Base-by-base conservation (phyloP, 2,797 vertebrate genomes). In the Helarctos malayanus region DNA sequence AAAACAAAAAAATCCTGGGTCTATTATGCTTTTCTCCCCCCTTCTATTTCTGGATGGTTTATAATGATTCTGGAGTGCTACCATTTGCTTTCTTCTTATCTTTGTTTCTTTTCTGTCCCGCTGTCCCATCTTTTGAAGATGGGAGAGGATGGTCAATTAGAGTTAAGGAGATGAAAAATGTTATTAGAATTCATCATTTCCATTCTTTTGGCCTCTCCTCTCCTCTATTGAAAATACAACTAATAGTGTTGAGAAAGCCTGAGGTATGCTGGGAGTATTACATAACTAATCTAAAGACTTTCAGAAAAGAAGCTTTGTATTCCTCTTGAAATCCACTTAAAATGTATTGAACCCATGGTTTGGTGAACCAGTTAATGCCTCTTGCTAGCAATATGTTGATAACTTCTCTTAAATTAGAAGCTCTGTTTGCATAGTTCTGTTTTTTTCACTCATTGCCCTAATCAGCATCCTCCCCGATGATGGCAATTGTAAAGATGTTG, bases 51-150 rank as follows among this genome's bases (percentile, higher is more conserved):
- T 92, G 71, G 49, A 23, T 89, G 12, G 61, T 84, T 75, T 61
- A 8, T 65, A 56, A 69, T 81, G 68, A 88, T 71, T 91, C 47
- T 59, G 41, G 29, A 71, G 49, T 89, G 41, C 9, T 3, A 0
- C 38, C 29, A 38, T 84, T 97, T 88, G 41, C 19, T 79, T 79
- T 29, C 19, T 21, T 89, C 38, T 91, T 45, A 29, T 45, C 32
- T 76, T 75, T 65, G 11, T 78, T 92, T 95, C 38, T 89, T 75
- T 89, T 87, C 38, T 86, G 11, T 79, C 49, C 7, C 21, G 45
- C 61, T 47, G n/a, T 41, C 63, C 56, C 27, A 23, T 96, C n/a
- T 94, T 71, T 90, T 76, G 78, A 84, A 91, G n/a, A 25, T 75
- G 75, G 32, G 21, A 35, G 0, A 84, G 12, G 19, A 45, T 88